These are phyloP conservation scores for Leucosticte australis DNA, from an alignment of 2,113 vertebrate species.

Conservation along the genomic window DNA sequence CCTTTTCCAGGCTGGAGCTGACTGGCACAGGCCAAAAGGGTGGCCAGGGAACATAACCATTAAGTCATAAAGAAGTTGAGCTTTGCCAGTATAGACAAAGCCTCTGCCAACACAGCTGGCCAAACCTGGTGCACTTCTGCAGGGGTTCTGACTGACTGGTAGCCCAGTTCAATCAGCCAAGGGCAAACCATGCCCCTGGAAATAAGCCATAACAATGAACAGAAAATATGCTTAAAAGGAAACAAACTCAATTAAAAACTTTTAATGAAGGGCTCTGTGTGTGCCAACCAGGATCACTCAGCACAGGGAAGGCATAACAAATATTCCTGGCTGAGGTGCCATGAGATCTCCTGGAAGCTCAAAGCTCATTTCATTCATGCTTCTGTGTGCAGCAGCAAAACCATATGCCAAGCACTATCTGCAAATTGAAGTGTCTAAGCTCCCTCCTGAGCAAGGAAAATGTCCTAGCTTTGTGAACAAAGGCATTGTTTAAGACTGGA, in stretches of 20 bases:
- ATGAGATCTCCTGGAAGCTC: neutral
- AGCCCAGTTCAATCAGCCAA: neutral
- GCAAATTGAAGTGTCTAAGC: neutral
- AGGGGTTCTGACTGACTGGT: neutral
- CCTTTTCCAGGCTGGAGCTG: neutral
- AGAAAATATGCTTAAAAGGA: neutral
- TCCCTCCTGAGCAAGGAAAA: neutral
- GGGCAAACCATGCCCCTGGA: neutral
- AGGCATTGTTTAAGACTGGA: neutral
- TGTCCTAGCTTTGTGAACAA: neutral
- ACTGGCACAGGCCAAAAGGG: neutral
- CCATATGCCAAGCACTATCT: neutral
- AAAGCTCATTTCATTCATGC: neutral
- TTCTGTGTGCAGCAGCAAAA: neutral
- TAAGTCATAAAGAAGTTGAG: neutral
- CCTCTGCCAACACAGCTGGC: neutral
- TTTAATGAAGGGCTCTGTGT: neutral
- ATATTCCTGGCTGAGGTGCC: neutral
- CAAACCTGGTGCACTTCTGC: neutral
- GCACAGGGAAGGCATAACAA: neutral
- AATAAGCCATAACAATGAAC: neutral
- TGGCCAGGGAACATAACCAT: neutral
- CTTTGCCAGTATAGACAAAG: neutral
- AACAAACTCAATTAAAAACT: neutral
- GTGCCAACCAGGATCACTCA: neutral